phyloP scores from a whole-genome alignment of 2,797 vertebrate genomes.

The Malurus splendens region DNA sequence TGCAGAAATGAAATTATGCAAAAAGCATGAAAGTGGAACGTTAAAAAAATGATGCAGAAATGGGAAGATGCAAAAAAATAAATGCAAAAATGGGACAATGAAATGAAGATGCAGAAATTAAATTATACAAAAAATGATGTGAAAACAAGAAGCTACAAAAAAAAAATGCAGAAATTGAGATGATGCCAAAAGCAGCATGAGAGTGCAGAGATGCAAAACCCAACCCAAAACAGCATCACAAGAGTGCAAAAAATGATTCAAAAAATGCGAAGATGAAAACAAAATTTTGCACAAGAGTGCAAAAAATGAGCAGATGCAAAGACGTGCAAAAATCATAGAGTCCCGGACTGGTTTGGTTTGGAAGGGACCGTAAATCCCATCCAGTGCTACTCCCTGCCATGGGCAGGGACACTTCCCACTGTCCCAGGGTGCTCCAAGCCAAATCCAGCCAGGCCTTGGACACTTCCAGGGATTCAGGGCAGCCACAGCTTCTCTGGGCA shows the following conservation, averaged over 20 bases:
- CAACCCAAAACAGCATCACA: not conserved
- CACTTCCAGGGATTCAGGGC: not conserved
- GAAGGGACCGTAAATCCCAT: not conserved
- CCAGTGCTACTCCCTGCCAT: fast-evolving
- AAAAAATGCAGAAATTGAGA: fast-evolving
- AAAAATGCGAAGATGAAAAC: not conserved
- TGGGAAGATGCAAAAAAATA: not conserved
- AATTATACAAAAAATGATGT: too few species aligned
- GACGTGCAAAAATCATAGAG: not conserved
- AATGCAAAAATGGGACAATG: not conserved
- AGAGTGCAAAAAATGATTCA: not conserved
- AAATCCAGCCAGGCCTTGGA: fast-evolving
- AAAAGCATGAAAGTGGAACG: not conserved
- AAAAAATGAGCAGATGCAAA: fast-evolving
- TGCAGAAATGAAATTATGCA: fast-evolving
- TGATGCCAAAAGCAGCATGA: not conserved
- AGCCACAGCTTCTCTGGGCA: not conserved
- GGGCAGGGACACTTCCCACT: not conserved
- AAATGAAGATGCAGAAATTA: not conserved
- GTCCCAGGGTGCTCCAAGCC: fast-evolving
- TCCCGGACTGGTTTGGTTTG: too few species aligned
- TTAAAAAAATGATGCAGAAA: not conserved
- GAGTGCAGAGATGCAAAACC: not conserved
- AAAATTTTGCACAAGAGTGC: not conserved
- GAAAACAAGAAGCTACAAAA: not conserved